These are phyloP conservation scores for Pachyrhynchus sulphureomaculatus DNA, from an alignment of 1,140 invertebrate genomes.

Conservation along the genomic window DNA sequence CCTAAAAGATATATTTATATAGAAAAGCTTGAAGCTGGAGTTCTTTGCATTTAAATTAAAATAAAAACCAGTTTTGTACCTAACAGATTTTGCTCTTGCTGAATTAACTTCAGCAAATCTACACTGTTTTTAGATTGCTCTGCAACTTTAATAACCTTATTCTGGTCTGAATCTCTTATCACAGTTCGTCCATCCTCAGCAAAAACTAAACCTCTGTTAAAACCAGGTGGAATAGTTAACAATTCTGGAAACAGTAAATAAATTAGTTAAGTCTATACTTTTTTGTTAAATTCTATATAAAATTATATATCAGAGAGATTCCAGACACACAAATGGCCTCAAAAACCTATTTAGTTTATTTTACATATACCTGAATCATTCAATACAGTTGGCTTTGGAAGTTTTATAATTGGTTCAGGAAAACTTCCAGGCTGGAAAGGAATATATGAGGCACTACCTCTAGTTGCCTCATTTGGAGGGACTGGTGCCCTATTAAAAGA, in stretches of 20 bases:
- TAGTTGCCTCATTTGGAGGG: conserved; percentile 60
- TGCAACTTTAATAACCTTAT: background rate
- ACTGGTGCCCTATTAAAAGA: conserved; percentile 68
- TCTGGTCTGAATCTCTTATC: background rate
- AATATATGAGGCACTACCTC: conserved; percentile 70
- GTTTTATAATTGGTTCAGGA: conserved; percentile 56
- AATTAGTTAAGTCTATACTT: too few species aligned
- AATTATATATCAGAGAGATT: too few species aligned
- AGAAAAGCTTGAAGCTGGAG: too few species aligned
- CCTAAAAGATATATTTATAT: conserved; percentile 4
- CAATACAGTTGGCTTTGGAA: conserved; percentile 25
- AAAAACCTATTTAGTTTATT: too few species aligned
- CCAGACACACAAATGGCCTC: too few species aligned
- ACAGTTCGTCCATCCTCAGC: conserved; percentile 53
- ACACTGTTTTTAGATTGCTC: conserved; percentile 34
- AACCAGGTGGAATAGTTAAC: conserved; percentile 65
- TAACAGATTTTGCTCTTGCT: conserved; percentile 42
- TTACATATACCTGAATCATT: conserved; percentile 3
- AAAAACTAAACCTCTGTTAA: conserved; percentile 61
- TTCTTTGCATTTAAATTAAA: too few species aligned
- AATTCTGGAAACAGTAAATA: conserved; percentile 51
- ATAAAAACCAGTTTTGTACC: conserved; percentile 24
- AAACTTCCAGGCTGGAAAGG: conserved; percentile 83
- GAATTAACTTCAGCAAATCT: conserved; percentile 46
- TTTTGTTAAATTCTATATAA: too few species aligned